These are phyloP conservation scores for Agonopterix alstromeriana DNA, from an alignment of 2,888 invertebrate species.

Conservation along the genomic window DNA sequence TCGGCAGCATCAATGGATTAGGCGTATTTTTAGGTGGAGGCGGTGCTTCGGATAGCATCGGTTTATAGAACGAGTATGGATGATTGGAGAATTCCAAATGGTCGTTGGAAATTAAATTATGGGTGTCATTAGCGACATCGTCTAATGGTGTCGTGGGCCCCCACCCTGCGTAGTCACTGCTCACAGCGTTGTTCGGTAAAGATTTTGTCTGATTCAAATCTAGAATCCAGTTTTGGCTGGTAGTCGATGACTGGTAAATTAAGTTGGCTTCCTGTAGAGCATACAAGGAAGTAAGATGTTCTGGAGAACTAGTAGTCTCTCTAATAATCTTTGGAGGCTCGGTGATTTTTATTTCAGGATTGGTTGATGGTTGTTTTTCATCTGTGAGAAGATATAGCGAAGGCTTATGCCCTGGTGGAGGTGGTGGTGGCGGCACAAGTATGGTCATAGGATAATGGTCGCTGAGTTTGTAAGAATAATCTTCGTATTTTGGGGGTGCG, in stretches of 20 bases:
- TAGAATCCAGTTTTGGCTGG: slow-evolving; percentile 62
- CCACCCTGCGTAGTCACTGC: slow-evolving; percentile 69
- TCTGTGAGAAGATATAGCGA: slow-evolving; percentile 45
- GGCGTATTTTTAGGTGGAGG: slow-evolving; percentile 43
- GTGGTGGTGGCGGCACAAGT: slow-evolving; percentile 82
- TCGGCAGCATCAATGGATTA: slow-evolving; percentile 29
- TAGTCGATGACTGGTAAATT: slow-evolving; percentile 79
- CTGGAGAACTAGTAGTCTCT: slow-evolving; percentile 28
- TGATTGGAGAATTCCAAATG: slow-evolving; percentile 35
- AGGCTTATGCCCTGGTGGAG: slow-evolving; percentile 58
- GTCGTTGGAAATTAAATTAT: slow-evolving; percentile 55
- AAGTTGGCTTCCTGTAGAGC: slow-evolving; percentile 79
- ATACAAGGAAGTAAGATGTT: slow-evolving; percentile 53
- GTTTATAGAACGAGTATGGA: slow-evolving; percentile 55
- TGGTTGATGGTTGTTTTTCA: slow-evolving; percentile 30
- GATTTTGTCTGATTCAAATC: slow-evolving; percentile 42
- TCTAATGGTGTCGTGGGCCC: slow-evolving; percentile 63
- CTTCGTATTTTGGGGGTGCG: slow-evolving; percentile 59
- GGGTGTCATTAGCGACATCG: slow-evolving; percentile 46
- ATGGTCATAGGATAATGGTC: slow-evolving; percentile 80
- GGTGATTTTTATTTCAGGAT: slow-evolving; percentile 25
- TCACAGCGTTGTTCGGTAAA: slow-evolving; percentile 41
- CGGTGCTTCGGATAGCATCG: slow-evolving; percentile 53
- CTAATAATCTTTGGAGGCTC: slow-evolving; percentile 27
- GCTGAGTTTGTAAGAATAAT: slow-evolving; percentile 66